Percentiles rank a stretch among this genome's conserved stretches.
phyloP scores from a whole-genome alignment of 2,113 vertebrate species.

The Pelmatolapia mariae region DNA sequence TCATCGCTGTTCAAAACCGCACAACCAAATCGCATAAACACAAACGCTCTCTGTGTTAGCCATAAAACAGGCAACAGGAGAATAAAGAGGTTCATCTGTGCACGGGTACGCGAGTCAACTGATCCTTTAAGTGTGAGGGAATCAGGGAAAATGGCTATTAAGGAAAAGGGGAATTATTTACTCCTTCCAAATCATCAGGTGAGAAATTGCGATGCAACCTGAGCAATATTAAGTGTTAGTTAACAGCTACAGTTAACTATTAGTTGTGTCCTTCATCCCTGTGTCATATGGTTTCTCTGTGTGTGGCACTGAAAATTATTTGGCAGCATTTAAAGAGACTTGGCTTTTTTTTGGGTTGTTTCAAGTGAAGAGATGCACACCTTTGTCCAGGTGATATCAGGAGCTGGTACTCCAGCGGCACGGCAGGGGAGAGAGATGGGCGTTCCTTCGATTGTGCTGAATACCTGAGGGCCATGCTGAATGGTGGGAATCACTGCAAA shows the following conservation, averaged over 20 bases:
- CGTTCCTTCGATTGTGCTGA: constrained; percentile 88
- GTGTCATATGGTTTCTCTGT: not conserved
- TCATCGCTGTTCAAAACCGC: not conserved
- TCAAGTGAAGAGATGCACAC: constrained; percentile 52
- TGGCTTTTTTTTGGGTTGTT: not conserved
- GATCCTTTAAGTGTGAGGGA: not conserved
- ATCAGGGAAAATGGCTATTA: not conserved
- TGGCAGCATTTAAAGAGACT: not conserved
- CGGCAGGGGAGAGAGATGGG: constrained; percentile 85
- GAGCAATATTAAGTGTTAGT: not conserved
- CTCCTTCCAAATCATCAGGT: not conserved
- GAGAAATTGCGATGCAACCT: not conserved
- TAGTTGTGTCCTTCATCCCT: not conserved
- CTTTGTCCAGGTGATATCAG: constrained; percentile 89
- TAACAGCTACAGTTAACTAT: not conserved
- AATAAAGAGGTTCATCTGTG: not conserved
- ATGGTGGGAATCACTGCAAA: constrained; percentile 86
- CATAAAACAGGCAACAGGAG: not conserved
- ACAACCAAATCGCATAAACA: rapidly evolving
- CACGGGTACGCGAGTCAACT: not conserved
- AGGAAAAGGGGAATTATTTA: not conserved
- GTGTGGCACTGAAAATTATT: not conserved
- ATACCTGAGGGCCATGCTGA: constrained; percentile 91
- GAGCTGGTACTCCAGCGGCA: constrained; percentile 84
- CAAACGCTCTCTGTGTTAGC: not conserved